phyloP scores from a whole-genome alignment of 2,797 vertebrate species.

The Microtus agrestis region DNA sequence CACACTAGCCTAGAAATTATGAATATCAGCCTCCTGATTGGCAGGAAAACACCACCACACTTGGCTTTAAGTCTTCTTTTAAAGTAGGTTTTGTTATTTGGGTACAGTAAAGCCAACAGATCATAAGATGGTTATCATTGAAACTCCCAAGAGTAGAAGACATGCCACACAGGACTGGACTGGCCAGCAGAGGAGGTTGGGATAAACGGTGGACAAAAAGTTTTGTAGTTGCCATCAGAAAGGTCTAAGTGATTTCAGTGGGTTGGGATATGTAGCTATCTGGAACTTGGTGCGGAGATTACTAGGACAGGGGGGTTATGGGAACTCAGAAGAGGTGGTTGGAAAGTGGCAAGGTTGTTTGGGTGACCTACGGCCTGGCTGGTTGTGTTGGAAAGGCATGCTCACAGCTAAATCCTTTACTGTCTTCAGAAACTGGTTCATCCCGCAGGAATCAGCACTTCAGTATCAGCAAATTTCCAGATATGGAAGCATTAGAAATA shows the following conservation, averaged over 20 bases:
- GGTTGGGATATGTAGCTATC: neutral
- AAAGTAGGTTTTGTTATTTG: neutral
- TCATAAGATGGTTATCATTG: neutral
- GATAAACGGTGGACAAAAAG: neutral
- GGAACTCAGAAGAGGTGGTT: neutral
- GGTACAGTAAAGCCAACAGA: neutral
- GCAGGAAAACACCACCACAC: neutral
- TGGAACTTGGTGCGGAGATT: neutral
- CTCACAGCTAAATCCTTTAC: neutral
- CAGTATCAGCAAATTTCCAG: neutral
- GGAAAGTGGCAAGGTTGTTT: neutral
- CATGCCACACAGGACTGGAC: too few relatives aligned
- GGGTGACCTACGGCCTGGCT: neutral
- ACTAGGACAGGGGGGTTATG: neutral
- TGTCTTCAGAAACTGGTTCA: neutral
- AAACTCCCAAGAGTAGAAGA: neutral
- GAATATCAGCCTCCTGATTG: neutral
- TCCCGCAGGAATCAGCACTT: neutral
- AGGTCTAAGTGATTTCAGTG: neutral
- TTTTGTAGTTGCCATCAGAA: neutral
- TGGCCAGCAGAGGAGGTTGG: neutral
- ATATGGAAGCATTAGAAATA: neutral
- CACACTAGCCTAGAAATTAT: neutral
- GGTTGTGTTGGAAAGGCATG: neutral
- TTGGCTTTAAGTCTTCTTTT: neutral